Conservation (phyloP, 1,140 invertebrate species). For the Drosophila lowei region DNA sequence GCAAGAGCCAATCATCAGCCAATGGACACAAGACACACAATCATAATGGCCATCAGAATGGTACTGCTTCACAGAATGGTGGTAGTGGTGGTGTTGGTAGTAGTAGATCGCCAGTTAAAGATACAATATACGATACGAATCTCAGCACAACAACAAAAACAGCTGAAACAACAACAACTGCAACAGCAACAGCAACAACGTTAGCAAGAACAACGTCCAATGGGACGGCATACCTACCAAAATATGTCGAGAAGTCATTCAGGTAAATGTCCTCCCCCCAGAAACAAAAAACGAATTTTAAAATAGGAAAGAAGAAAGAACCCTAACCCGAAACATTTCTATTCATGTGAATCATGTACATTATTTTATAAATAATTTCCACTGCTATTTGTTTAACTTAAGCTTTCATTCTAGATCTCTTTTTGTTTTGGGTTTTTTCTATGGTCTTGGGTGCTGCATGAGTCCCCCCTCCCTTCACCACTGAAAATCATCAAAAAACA, state of each 20-base stretch:
- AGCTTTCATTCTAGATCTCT: not conserved
- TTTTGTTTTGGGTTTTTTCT: constrained; percentile 1
- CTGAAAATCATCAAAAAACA: constrained; percentile 24
- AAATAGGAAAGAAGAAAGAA: not conserved
- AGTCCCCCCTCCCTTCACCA: not conserved
- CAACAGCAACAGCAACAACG: constrained; percentile 21
- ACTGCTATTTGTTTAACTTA: not conserved
- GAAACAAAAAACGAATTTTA: constrained; percentile 5
- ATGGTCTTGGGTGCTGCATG: constrained; percentile 8
- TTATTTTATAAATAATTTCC: not conserved
- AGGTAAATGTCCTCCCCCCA: constrained; percentile 72
- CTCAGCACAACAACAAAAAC: constrained; percentile 15
- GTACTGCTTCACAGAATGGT: constrained; percentile 21
- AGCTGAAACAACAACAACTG: constrained; percentile 15
- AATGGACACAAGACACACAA: constrained; percentile 33
- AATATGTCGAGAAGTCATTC: constrained; percentile 83
- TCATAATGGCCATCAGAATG: constrained; percentile 49
- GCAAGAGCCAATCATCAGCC: constrained; percentile 26
- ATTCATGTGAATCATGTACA: not conserved
- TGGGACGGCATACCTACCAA: constrained; percentile 78
- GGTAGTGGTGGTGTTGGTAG: not conserved
- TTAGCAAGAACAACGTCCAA: constrained; percentile 51
- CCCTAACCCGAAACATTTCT: not conserved
- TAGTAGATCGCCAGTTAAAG: constrained; percentile 21
- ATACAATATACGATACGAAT: constrained; percentile 22